Evolutionary conservation across 2,797 vertebrate species (phyloP), one percentile per base, ranked within the genome.

Genomic region (Pangasius mekongensis): DNA sequence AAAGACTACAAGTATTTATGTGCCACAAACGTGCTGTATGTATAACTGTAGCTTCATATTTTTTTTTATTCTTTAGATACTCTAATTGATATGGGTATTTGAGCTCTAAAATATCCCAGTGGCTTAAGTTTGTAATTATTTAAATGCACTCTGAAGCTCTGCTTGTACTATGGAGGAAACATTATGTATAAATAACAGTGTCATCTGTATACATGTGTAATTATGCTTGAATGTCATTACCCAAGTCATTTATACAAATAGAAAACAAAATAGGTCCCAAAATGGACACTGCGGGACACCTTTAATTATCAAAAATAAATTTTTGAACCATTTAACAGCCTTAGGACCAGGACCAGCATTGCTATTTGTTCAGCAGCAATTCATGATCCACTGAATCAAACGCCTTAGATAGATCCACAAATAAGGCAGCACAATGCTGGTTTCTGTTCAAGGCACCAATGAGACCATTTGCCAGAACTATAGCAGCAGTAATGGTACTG

Each of bases 351-450:
- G 43, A 5, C 8, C 39, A 27, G 20, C 24, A 83, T 22, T 11
- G 2, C 30, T 47, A 6, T 47, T 47, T 47, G 43, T 47, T 47
- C 43, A 47, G 43, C 43, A 9, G 43, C 43, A 47, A 47, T 47
- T 47, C 43, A 47, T 60, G 1, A 62, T 24, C 62, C 7, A 84
- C 24, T 67, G 27, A 84, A 69, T 84, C 39, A 52, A 67, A 67
- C 2, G 3, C 62, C 83, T 49, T 84, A 33, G 83, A 67, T n/a
- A 49, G 60, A 83, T 83, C 36, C 27, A 83, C 52, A 62, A 62
- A 27, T 27, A 66, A 66, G 36, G 62, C 36, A 49, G 39, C 11
- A 7, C n/a, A 49, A n/a, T 76, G 73, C 43, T 47, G 8, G 49
- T 76, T 76, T 27, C 43, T 76, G 16, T 43, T 36, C 69, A 73